A percentile compares a stretch with the other conserved stretches of the same genome.
These are phyloP conservation scores for Manduca sexta DNA, from an alignment of 1,140 invertebrate species.

Conservation along the genomic window DNA sequence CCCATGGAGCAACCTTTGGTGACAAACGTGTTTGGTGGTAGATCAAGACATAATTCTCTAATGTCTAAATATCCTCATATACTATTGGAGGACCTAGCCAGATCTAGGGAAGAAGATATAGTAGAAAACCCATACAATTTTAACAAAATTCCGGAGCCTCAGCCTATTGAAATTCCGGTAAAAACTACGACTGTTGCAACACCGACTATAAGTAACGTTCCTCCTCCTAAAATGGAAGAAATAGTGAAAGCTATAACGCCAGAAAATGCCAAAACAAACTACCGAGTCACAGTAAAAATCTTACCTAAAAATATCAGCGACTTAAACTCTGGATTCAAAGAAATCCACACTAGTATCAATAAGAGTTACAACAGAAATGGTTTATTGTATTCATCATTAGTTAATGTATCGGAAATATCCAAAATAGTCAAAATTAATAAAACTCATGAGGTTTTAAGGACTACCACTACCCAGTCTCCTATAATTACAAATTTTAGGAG, in stretches of 20 bases:
- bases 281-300: conserved; percentile 51
- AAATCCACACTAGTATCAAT: conserved; percentile 57
- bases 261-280: conserved; percentile 24
- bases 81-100: conserved; percentile 37
- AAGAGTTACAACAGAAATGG: conserved; percentile 55
- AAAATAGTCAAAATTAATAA: conserved; percentile 47
- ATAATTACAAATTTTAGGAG: conserved; percentile 11
- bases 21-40: conserved; percentile 24
- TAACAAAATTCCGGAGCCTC: background rate
- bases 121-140: background rate
- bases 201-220: background rate
- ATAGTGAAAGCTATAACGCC: conserved; percentile 31
- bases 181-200: conserved; percentile 3
- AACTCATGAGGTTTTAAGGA: conserved; percentile 6
- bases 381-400: conserved; percentile 37
- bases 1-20: conserved; percentile 11
- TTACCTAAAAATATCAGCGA: conserved; percentile 41
- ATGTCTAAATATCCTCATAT: conserved; percentile 63
- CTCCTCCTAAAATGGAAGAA: conserved; percentile 26
- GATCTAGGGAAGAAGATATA: conserved; percentile 30
- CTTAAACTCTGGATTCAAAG: conserved; percentile 42
- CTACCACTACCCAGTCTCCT: background rate
- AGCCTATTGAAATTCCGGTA: background rate
- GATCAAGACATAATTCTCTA: conserved; percentile 26
- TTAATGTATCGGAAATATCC: conserved; percentile 58